Evolutionary conservation across 2,888 invertebrate species (phyloP).

Genomic region (Yponomeuta plumbellus): DNA sequence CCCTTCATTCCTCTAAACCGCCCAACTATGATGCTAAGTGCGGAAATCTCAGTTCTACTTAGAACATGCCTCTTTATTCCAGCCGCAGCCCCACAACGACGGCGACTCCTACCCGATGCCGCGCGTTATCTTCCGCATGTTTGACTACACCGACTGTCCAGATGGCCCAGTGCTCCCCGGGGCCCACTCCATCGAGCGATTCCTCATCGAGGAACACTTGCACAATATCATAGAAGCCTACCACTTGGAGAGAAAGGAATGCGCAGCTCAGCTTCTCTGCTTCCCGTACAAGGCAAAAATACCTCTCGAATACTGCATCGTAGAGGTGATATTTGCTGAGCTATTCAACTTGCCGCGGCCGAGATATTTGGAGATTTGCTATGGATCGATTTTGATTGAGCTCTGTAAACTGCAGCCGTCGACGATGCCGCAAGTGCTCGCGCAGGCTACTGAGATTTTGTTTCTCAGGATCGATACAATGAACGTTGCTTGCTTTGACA

Average conservation of each 20-base stretch:
- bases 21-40: too few species aligned
- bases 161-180: conserved; percentile 95
- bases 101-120: conserved; percentile 95
- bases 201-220: conserved; percentile 97
- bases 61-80: conserved; percentile 39
- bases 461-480: conserved; percentile 97
- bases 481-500: conserved; percentile 97
- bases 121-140: conserved; percentile 95
- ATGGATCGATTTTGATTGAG: conserved; percentile 96
- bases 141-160: conserved; percentile 99
- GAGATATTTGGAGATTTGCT: conserved; percentile 92
- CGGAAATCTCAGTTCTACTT: too few species aligned
- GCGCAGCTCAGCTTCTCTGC: conserved; percentile 93
- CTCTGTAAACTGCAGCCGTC: conserved; percentile 97
- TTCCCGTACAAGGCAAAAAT: conserved; percentile 96
- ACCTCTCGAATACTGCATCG: conserved; percentile 97
- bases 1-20: conserved; percentile 41
- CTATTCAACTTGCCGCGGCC: conserved; percentile 94
- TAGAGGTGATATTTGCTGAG: conserved; percentile 97
- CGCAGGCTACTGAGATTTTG: conserved; percentile 97
- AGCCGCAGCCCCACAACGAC: conserved; percentile 95
- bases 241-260: conserved; percentile 93
- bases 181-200: conserved; percentile 97
- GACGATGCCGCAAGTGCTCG: conserved; percentile 97
- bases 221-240: conserved; percentile 94